Percentiles rank a stretch among this genome's conserved stretches.
Conservation (phyloP, 2,113 vertebrate genomes). For the Chamaea fasciata region DNA sequence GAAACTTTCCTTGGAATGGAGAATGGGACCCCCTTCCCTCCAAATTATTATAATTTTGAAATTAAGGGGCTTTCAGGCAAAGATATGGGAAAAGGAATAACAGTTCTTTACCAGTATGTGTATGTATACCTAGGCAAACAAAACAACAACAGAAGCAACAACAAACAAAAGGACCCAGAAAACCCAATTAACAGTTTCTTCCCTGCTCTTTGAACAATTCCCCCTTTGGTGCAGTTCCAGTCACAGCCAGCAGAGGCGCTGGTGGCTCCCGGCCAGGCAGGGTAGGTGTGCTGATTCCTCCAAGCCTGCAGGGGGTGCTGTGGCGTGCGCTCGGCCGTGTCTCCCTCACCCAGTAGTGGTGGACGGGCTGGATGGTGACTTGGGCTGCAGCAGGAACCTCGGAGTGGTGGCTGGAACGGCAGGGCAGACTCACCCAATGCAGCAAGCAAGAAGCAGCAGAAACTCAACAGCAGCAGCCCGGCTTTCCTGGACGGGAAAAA, state of each 20-base stretch:
- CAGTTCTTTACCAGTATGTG: not conserved
- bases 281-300: rapidly evolving
- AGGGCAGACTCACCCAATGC: rapidly evolving
- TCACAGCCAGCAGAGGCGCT: not conserved
- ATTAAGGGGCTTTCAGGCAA: not conserved
- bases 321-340: rapidly evolving
- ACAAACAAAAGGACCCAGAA: not conserved
- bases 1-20: not conserved
- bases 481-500: not conserved
- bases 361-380: rapidly evolving
- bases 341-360: rapidly evolving
- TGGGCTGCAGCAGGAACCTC: not conserved
- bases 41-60: not conserved
- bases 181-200: not conserved
- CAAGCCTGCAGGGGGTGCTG: not conserved
- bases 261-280: not conserved
- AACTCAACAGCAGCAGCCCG: not conserved
- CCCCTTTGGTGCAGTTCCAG: not conserved
- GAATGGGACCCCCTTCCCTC: not conserved
- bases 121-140: not conserved
- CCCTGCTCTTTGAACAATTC: not conserved
- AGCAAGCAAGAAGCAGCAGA: not conserved
- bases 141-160: not conserved
- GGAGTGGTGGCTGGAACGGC: rapidly evolving
- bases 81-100: not conserved